These are phyloP conservation scores for Chionomys nivalis DNA, from an alignment of 2,113 vertebrate species.

Conservation along the genomic window DNA sequence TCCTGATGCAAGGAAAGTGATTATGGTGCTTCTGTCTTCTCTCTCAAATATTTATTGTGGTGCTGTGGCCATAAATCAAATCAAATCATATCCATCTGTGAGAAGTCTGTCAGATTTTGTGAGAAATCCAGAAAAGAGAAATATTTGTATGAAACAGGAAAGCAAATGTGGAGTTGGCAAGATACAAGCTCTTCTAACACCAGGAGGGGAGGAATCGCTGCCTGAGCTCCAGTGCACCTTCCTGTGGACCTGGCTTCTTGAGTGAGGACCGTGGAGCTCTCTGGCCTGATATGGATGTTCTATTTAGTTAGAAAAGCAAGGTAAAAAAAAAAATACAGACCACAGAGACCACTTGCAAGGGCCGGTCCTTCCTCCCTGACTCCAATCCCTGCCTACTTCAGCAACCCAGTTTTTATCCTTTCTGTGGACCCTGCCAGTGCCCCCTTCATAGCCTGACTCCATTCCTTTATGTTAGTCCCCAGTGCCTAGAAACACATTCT, in stretches of 20 bases:
- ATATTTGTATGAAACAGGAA: not conserved
- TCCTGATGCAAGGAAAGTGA: not conserved
- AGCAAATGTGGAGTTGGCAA: not conserved
- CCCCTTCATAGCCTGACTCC: not conserved
- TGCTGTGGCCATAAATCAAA: not conserved
- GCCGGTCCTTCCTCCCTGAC: not conserved
- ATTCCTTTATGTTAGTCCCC: not conserved
- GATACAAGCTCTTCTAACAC: not conserved
- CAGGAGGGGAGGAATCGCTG: not conserved
- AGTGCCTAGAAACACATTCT: not conserved
- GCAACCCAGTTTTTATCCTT: not conserved
- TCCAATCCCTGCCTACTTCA: not conserved
- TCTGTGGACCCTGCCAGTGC: not conserved
- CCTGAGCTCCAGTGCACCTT: not conserved
- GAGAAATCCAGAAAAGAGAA: not conserved
- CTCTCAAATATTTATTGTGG: not conserved
- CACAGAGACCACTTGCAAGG: not conserved
- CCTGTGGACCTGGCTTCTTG: too few relatives aligned
- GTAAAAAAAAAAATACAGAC: not conserved
- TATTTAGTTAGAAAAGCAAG: not conserved
- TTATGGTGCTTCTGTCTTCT: not conserved
- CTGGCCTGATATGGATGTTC: not conserved
- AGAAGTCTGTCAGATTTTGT: not conserved
- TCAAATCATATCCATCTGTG: not conserved
- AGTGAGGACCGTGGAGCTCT: not conserved